Evolutionary conservation across 2,888 invertebrate genomes (phyloP), one percentile per base, ranked within the genome.

Genomic region (Sinopyrophorus schimmeli): DNA sequence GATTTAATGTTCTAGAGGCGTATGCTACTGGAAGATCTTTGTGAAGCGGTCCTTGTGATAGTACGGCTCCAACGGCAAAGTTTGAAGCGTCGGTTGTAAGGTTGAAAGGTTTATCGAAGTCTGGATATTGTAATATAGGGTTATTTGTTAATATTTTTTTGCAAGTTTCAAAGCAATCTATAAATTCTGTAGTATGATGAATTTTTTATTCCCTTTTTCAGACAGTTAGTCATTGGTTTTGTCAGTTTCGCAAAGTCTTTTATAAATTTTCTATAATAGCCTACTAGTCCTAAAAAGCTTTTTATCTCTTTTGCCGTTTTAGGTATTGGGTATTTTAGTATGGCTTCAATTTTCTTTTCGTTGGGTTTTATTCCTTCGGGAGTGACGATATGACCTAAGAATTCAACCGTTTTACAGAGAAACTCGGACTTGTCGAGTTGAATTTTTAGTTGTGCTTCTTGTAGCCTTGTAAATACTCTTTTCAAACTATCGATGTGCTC

Each of bases 1-100:
- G 38, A 18, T 57, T 62, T 0, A 66, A 28, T 1, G 60, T 66
- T 18, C 63, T 39, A n/a, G 59, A 61, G 0, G 61, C 61, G 32
- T 55, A 68, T 18, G 58, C 60, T 10, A 65, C 49, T 1, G 64
- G 62, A 31, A 54, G 50, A 3, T 61, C 59, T 4, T 42, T 47
- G 2, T 47, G 47, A 14, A 51, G 27, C 7, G 23, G 4, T 23
- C 54, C 55, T 52, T 64, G 65, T 0, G n/a, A 31, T 2, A 31
- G 17, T 2, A 31, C 9, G 2, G 31, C 16, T 3, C 31, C 31
- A 3, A 31, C 10, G 2, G 31, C 31, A 5, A 17, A 4, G 9
- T 31, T 17, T 2, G 31, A 31, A 7, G 31, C 31, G 17, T 31
- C 31, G 4, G 31, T 31, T 2, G 31, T 31, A 3, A 32, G 2